A percentile compares a stretch with the other conserved stretches of the same genome.
Evolutionary conservation across 2,113 vertebrate genomes (phyloP).

Genomic region (Elephas maximus): DNA sequence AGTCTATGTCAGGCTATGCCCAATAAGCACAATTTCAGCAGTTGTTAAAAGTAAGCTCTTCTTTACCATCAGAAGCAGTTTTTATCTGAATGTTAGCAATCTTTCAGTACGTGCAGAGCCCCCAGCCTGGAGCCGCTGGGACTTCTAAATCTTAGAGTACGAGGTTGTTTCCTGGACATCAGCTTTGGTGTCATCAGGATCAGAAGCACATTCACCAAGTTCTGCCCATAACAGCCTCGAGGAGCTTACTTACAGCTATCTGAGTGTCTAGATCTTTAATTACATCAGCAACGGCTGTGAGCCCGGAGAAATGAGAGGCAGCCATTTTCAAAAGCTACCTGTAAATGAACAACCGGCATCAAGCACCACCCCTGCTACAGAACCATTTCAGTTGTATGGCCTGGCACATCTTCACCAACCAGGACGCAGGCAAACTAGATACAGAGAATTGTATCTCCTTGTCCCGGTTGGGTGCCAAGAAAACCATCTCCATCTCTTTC

Average conservation of each 20-base stretch:
- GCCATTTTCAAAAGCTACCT: constrained; percentile 87
- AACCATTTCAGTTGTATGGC: background rate
- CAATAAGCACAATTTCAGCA: constrained; percentile 45
- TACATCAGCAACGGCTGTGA: constrained; percentile 89
- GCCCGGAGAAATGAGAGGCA: constrained; percentile 87
- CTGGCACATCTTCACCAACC: background rate
- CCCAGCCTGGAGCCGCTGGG: constrained; percentile 36
- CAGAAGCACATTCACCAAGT: constrained; percentile 78
- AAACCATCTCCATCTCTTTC: background rate
- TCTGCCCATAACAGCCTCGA: constrained; percentile 49
- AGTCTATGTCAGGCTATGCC: constrained; percentile 44
- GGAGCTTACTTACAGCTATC: constrained; percentile 90
- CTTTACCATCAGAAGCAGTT: constrained; percentile 48
- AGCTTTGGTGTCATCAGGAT: constrained; percentile 35
- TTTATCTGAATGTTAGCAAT: constrained; percentile 63
- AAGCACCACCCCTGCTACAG: constrained; percentile 62
- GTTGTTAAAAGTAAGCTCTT: constrained; percentile 61
- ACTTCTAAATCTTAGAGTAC: constrained; percentile 19
- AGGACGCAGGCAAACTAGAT: constrained; percentile 32
- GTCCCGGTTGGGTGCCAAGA: background rate
- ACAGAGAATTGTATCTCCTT: background rate
- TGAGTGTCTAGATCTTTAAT: constrained; percentile 92
- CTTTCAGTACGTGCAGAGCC: constrained; percentile 67
- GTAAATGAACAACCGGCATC: constrained; percentile 78
- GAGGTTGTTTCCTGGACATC: background rate